These are phyloP conservation scores for Phylloscopus whistleri DNA, from an alignment of 2,113 vertebrate genomes.

Conservation along the genomic window DNA sequence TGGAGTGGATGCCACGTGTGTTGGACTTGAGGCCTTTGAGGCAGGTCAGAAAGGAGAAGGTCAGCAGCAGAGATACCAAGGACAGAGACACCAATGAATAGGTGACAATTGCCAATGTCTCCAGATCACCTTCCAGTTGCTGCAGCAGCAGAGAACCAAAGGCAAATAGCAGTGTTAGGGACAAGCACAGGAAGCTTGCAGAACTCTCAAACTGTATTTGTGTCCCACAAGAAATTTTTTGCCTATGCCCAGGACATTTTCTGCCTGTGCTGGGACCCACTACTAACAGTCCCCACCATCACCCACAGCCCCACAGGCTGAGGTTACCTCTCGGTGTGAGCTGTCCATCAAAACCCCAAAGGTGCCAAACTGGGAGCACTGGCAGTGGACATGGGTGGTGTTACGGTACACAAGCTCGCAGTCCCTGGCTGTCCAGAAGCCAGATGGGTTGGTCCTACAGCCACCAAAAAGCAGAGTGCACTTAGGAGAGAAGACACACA, in stretches of 20 bases:
- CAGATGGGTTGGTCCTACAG: slow-evolving; percentile 81
- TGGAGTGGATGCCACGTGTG: slow-evolving; percentile 91
- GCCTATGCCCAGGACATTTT: background rate
- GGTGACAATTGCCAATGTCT: slow-evolving; percentile 89
- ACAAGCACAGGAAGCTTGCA: background rate
- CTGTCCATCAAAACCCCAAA: slow-evolving; percentile 98
- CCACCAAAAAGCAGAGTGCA: slow-evolving; percentile 45
- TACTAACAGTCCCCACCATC: background rate
- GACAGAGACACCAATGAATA: slow-evolving; percentile 87
- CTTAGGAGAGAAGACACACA: background rate
- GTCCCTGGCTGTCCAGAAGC: slow-evolving; percentile 92
- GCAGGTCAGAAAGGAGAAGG: slow-evolving; percentile 86
- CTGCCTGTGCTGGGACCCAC: background rate
- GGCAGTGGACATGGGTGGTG: slow-evolving; percentile 92
- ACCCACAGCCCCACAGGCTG: background rate
- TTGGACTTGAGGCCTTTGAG: slow-evolving; percentile 96
- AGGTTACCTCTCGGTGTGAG: slow-evolving; percentile 93
- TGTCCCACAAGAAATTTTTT: background rate
- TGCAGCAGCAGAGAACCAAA: slow-evolving; percentile 53
- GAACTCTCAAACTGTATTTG: background rate
- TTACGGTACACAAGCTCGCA: slow-evolving; percentile 94
- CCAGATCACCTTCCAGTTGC: slow-evolving; percentile 95
- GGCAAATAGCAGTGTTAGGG: background rate
- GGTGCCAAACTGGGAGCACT: slow-evolving; percentile 92
- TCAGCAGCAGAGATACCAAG: slow-evolving; percentile 86